Base-by-base conservation (phyloP, 2,113 vertebrate genomes). In the Pseudorasbora parva region DNA sequence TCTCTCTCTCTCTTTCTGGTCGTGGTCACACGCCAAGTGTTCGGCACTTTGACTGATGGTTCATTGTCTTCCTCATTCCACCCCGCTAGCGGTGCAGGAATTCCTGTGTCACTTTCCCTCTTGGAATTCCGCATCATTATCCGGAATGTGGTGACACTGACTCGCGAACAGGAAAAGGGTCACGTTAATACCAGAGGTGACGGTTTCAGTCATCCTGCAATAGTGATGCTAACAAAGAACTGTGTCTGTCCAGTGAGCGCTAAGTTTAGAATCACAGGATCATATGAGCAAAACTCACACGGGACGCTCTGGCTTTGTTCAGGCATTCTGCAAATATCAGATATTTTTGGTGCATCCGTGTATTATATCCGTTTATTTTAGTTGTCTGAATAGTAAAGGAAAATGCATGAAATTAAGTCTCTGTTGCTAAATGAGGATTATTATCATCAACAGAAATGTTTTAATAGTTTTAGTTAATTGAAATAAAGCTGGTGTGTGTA, bases 61-160 rank as follows among this genome's bases (percentile, higher is more conserved):
- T 80, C 49, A 15, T 41, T 33, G 14, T 49, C 57, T 54, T 72
- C 37, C 45, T 66, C 27, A 76, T 69, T 68, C 21, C 41, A 9
- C 12, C 51, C 72, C 3, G 30, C 19, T 57, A 15, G 8, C 33
- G 14, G 47, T 2, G n/a, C 80, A 56, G 56, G 81, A 82, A 82
- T 82, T 82, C 81, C 81, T 74, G 51, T 71, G 23, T 82, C 81
- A 47, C 68, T 45, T 82, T 51, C 37, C 71, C 37, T 59, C 23
- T 27, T 82, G 77, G 77, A 64, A 64, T 79, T 76, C 76, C 19
- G 14, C 56, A 43, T 78, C 76, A 41, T 78, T 33, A 78, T 78
- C 37, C 57, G 19, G 76, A 78, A 78, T 60, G 76, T 64, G n/a
- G 8, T 78, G 76, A 78, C 56, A 78, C 33, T 4, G 51, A 78